These are phyloP conservation scores for Choloepus didactylus DNA, from an alignment of 2,797 vertebrate species.

Conservation along the genomic window DNA sequence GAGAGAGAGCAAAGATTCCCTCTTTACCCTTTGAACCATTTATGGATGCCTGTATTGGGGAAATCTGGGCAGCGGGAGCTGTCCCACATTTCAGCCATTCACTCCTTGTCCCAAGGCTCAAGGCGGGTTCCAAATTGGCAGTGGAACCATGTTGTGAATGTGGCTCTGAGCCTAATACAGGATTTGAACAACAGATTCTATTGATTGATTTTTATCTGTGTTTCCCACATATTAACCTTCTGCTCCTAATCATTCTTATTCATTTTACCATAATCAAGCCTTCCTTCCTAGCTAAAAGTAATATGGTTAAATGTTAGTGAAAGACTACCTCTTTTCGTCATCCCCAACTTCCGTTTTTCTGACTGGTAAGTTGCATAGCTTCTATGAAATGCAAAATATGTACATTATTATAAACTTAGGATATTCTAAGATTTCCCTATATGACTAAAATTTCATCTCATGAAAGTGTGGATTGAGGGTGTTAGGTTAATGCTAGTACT, in stretches of 20 bases:
- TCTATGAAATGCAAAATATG: conserved; percentile 6
- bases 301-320: not conserved
- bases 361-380: not conserved
- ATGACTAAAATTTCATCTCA: not conserved
- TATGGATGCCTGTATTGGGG: not conserved
- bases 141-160: not conserved
- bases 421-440: not conserved
- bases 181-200: not conserved
- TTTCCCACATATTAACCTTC: not conserved
- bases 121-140: conserved; percentile 68
- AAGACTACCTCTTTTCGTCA: not conserved
- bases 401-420: not conserved
- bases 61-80: conserved; percentile 29
- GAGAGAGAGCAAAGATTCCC: not conserved
- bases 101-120: not conserved
- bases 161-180: conserved; percentile 60
- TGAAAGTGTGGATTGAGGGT: not conserved
- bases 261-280: not conserved
- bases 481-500: not conserved
- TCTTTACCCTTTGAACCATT: not conserved
- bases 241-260: not conserved
- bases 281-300: not conserved
- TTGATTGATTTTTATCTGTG: not conserved
- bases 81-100: conserved; percentile 71
- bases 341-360: not conserved